Evolutionary conservation across 2,797 vertebrate genomes (phyloP), one percentile per base, ranked within the genome.

Genomic region (Lophius americanus): DNA sequence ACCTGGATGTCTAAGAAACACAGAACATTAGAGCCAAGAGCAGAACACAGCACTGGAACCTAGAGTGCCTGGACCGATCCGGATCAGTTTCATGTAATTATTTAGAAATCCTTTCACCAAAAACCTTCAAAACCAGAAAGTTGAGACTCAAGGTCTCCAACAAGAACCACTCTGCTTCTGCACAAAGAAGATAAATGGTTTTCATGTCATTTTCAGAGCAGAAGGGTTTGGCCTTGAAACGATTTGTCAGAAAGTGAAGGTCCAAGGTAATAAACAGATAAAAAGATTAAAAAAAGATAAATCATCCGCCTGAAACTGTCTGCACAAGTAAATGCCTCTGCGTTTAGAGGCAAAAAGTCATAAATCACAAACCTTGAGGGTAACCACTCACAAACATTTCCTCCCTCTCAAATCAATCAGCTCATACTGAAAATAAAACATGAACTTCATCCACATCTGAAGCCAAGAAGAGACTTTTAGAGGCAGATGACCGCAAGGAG

Each of bases 181-280:
- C 61, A 38, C 83, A 60, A 78, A 69, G 4, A 44, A 55, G 60
- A 63, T n/a, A 23, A 23, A 3, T 9, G 23, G 4, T 14, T 32
- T 33, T 33, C 44, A 23, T 23, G 23, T 23, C 23, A 23, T 35
- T 2, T 33, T 9, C 52, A 14, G 38, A 65, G 73, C 35, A 32
- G 35, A 1, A 32, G 33, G 39, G 23, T 7, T 35, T 35, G 8
- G 51, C 36, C 63, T 57, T 68, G 32, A 52, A 64, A 46, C 6
- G 6, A 12, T 56, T 53, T 83, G 76, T 73, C 74, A 50, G 42
- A 60, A 9, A 50, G 36, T 39, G 7, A 23, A 3, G 37, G 54
- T 42, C 33, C 12, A 55, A 54, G 14, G 47, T 33, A 61, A 54
- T 11, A 48, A 66, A 76, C 67, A 60, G 50, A 75, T 60, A 37